Percentiles rank a stretch among this genome's conserved stretches.
Conservation (phyloP, 2,113 vertebrate species). For the Malurus elegans region DNA sequence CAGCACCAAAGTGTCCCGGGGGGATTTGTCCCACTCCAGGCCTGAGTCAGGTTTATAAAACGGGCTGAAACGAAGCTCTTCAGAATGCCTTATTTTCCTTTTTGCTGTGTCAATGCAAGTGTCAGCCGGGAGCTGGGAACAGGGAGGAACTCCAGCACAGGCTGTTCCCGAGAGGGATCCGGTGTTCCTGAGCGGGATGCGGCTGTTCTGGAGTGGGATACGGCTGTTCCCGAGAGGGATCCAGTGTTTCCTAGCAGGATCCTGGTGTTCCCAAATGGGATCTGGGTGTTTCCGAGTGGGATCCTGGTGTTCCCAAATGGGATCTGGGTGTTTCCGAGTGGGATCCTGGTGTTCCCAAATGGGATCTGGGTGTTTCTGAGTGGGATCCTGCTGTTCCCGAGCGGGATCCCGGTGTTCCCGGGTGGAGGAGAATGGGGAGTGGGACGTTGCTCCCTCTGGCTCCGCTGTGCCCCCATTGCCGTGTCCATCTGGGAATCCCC, state of each 20-base stretch:
- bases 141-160: neutral
- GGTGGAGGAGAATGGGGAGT: rapidly evolving
- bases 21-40: neutral
- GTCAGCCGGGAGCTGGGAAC: neutral
- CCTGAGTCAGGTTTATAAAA: neutral
- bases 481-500: neutral
- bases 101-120: neutral
- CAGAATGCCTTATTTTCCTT: slow-evolving; percentile 32
- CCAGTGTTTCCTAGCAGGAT: rapidly evolving
- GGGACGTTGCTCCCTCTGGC: neutral
- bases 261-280: rapidly evolving
- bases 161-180: rapidly evolving
- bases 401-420: rapidly evolving
- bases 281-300: neutral
- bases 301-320: rapidly evolving
- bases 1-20: rapidly evolving
- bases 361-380: too few relatives aligned
- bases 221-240: rapidly evolving
- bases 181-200: rapidly evolving
- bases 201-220: rapidly evolving
- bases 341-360: rapidly evolving
- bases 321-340: neutral
- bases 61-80: neutral
- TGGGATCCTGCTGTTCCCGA: neutral
- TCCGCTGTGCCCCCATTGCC: neutral